Evolutionary conservation across 2,888 invertebrate species (phyloP), one percentile per base, ranked within the genome.

Genomic region (Malacosoma neustria): DNA sequence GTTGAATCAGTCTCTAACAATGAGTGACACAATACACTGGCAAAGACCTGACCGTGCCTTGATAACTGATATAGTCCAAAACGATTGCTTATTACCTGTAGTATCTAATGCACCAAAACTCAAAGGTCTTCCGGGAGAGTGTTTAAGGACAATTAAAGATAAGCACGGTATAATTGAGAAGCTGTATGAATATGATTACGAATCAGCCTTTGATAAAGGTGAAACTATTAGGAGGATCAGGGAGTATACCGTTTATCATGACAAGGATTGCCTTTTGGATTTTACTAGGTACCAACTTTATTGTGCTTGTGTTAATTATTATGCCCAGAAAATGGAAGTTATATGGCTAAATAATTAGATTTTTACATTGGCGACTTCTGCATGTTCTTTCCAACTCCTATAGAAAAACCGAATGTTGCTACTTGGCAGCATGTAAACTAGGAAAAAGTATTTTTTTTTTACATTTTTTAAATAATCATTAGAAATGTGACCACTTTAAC

Each of bases 91-190:
- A 4, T 45, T 49, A 3, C 54, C 60, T 6, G 32, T 67, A 14
- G 38, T 53, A 3, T 51, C 65, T 14, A 58, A 65, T 11, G 61
- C 58, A 13, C 75, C 77, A 7, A 73, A 58, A 49, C 57, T 74
- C 1, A 71, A 66, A 44, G 71, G 77, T 2, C 58, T 76, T n/a
- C 73, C 77, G 1, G 79, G 79, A 22, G 79, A 82, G 54, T 72
- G 51, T 39, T 64, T 80, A 30, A 81, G 76, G 76, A 77, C 82
- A 1, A 64, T 81, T 0, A 81, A 82, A 60, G 77, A 82, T 44
- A 75, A 73, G 54, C 56, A 79, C 41, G 84, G 84, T 11, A 54
- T 80, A 2, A 80, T 82, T 42, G 71, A 82, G 54, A 82, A 75
- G 45, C 49, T 84, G 14, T 84, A 77, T 39, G 81, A 81, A 58